A percentile compares a stretch with the other conserved stretches of the same genome.
Evolutionary conservation across 30 jellyfish, hydroid and myxozoan genomes (phyloP).

Genomic region (Haliclystus octoradiatus): DNA sequence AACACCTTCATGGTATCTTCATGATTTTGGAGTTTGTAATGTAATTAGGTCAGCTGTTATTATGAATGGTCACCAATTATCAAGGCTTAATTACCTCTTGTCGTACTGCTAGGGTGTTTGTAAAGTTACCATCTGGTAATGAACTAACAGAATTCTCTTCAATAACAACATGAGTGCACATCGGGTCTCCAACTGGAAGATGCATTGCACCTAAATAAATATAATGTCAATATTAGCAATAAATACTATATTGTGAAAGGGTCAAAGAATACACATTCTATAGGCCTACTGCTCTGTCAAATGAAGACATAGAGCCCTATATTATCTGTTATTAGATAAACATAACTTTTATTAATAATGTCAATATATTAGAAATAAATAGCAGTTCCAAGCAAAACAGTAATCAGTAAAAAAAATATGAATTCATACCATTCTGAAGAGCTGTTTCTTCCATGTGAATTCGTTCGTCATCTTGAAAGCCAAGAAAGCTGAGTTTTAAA

Average conservation of each 20-base stretch:
- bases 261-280: too few species aligned
- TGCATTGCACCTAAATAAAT: conserved; percentile 53
- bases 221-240: neutral
- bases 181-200: conserved; percentile 55
- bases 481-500: conserved; percentile 67
- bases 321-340: too few species aligned
- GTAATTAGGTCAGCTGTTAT: too few species aligned
- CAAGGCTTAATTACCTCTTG: conserved; percentile 79
- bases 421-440: conserved; percentile 62
- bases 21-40: too few species aligned
- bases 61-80: too few species aligned
- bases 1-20: too few species aligned
- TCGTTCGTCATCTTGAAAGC: conserved; percentile 89
- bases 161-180: conserved; percentile 85
- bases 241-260: too few species aligned
- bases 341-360: too few species aligned
- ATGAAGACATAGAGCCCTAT: too few species aligned
- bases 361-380: too few species aligned
- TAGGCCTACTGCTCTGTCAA: too few species aligned
- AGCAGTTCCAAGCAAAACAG: neutral
- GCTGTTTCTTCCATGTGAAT: conserved; percentile 94
- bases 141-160: conserved; percentile 59
- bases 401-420: neutral
- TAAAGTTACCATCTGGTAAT: conserved; percentile 40
- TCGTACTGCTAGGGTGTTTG: conserved; percentile 61